Evolutionary conservation across 2,113 vertebrate genomes (phyloP).

Genomic region (Orthonyx spaldingii): DNA sequence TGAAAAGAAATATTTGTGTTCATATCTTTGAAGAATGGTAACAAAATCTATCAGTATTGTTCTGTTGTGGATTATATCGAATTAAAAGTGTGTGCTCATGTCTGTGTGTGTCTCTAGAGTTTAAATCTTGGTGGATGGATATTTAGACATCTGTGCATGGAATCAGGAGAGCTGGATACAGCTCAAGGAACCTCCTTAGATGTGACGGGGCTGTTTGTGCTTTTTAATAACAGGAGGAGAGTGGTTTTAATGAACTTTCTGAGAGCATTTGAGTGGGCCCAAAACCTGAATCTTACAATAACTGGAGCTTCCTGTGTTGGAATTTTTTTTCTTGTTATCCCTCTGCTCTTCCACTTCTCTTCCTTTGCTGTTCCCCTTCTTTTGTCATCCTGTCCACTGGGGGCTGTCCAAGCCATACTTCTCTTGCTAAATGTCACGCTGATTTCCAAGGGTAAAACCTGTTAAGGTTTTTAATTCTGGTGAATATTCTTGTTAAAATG

Average conservation of each 20-base stretch:
- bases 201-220: background rate
- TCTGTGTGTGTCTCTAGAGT: background rate
- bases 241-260: background rate
- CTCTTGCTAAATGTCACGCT: background rate
- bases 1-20: background rate
- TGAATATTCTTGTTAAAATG: background rate
- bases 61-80: background rate
- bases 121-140: background rate
- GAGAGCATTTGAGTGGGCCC: background rate
- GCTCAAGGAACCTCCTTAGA: background rate
- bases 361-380: background rate
- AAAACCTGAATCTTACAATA: background rate
- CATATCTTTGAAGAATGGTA: background rate
- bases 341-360: background rate
- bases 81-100: background rate
- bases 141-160: background rate
- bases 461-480: background rate
- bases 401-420: background rate
- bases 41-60: background rate
- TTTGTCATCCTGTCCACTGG: background rate
- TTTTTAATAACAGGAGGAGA: background rate
- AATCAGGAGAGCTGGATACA: background rate
- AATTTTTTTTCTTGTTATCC: background rate
- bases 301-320: accelerated
- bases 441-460: background rate